Evolutionary conservation across 2,113 vertebrate species (phyloP).

Genomic region (Anguilla rostrata): DNA sequence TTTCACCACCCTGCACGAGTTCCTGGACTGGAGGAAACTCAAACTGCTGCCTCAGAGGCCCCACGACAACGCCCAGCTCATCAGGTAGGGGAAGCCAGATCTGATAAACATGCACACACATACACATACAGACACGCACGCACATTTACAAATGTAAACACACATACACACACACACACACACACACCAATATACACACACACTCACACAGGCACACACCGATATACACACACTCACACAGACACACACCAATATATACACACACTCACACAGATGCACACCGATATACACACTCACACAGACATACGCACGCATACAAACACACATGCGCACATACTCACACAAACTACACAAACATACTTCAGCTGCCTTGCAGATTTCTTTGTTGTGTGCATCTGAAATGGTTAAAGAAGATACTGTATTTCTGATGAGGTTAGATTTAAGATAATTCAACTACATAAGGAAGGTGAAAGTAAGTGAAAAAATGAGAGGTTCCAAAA

Average conservation of each 20-base stretch:
- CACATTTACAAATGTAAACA: background rate
- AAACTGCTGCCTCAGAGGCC: constrained; percentile 87
- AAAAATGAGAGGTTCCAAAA: too few species aligned
- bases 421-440: too few species aligned
- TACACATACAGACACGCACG: background rate
- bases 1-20: constrained; percentile 90
- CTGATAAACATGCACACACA: background rate
- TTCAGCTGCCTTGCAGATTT: too few species aligned
- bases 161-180: background rate
- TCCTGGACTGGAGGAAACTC: constrained; percentile 94
- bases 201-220: background rate
- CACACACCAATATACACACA: background rate
- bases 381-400: too few species aligned
- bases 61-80: constrained; percentile 93
- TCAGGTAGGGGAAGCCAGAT: constrained; percentile 72
- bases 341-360: too few species aligned
- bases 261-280: too few species aligned
- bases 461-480: too few species aligned
- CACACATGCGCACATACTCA: too few species aligned
- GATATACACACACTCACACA: background rate
- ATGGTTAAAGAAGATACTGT: too few species aligned
- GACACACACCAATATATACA: background rate
- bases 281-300: too few species aligned
- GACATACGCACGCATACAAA: too few species aligned
- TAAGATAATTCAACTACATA: too few species aligned